Conservation (phyloP, 2,797 vertebrate genomes). For the Phrynocephalus guinanensis region DNA sequence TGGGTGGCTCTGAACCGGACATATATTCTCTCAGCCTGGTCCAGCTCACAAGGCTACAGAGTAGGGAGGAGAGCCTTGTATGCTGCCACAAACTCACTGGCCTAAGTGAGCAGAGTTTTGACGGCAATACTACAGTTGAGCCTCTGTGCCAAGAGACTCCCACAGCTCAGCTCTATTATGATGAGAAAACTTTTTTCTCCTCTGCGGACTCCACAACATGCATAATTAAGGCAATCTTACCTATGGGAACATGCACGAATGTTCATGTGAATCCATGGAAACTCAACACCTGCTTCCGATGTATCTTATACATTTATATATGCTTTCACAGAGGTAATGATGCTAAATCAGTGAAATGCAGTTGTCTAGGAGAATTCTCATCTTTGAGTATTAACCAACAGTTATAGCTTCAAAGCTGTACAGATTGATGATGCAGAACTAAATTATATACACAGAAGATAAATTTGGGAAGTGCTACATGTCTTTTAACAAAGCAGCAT, state of each 20-base stretch:
- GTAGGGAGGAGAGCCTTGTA: no score
- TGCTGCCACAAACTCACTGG: no score
- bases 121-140: no score
- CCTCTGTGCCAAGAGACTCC: no score
- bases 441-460: background rate
- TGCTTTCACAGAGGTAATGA: constrained; percentile 32
- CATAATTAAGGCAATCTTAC: no score
- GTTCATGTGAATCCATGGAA: background rate
- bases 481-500: constrained; percentile 7
- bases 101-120: no score
- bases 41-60: no score
- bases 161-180: no score
- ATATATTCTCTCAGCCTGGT: no score
- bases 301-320: constrained; percentile 33
- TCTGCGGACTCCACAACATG: no score
- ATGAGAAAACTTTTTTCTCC: no score
- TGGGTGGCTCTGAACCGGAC: no score
- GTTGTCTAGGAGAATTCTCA: constrained; percentile 36
- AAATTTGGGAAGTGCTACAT: background rate
- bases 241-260: background rate
- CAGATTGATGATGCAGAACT: constrained; percentile 9
- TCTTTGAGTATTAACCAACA: constrained; percentile 43
- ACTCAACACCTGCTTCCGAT: background rate
- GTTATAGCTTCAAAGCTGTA: constrained; percentile 16
- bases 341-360: constrained; percentile 53